Percentiles rank a stretch among this genome's conserved stretches.
Conservation (phyloP, 2,113 vertebrate species). For the Coreoperca whiteheadi region DNA sequence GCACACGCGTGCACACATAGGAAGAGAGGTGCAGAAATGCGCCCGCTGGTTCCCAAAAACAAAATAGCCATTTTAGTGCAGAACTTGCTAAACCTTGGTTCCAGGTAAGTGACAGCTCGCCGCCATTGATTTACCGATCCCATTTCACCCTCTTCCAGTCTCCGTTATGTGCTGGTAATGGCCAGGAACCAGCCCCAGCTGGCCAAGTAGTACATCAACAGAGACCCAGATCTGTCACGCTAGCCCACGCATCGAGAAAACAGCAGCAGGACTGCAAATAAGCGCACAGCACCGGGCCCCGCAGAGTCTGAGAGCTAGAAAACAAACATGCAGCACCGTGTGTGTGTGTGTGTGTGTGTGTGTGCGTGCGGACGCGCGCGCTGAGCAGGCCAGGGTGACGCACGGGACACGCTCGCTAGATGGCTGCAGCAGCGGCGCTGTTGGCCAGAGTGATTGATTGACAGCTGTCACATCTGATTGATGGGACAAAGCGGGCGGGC, state of each 20-base stretch:
- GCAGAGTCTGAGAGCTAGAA: constrained; percentile 34
- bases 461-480: constrained; percentile 45
- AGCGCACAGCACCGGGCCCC: constrained; percentile 34
- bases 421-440: not conserved
- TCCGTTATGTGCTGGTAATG: constrained; percentile 52
- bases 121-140: constrained; percentile 33
- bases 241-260: constrained; percentile 56
- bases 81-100: constrained; percentile 10
- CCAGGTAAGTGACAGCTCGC: constrained; percentile 17
- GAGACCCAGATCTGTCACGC: constrained; percentile 77
- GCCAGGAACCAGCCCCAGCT: constrained; percentile 50
- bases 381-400: not conserved
- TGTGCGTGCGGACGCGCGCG: not conserved
- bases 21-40: not conserved
- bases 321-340: constrained; percentile 1
- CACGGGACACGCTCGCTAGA: not conserved
- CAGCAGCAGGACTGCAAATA: constrained; percentile 48
- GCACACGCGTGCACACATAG: not conserved
- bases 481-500: not conserved
- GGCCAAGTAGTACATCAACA: constrained; percentile 61
- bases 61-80: not conserved
- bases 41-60: not conserved
- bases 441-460: constrained; percentile 42
- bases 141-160: constrained; percentile 31
- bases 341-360: not conserved